Conservation (phyloP, 2,888 invertebrate genomes). For the Dolichopus griseipennis region DNA sequence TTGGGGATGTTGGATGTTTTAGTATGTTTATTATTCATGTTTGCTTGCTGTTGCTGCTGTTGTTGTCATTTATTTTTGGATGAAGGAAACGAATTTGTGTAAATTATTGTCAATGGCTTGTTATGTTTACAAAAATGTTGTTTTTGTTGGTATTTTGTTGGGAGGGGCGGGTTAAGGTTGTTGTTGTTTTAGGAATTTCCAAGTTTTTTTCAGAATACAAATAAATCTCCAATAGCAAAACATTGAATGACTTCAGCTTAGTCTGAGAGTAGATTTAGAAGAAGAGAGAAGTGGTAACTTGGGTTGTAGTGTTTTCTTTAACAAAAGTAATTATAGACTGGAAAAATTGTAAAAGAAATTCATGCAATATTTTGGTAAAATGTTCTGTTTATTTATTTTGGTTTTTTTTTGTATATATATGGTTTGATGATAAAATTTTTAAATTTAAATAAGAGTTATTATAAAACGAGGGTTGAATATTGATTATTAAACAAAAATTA, state of each 20-base stretch:
- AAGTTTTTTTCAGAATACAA: no score
- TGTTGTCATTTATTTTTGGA: not conserved
- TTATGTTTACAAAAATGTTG: not conserved
- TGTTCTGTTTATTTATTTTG: not conserved
- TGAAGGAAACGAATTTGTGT: conserved; percentile 1
- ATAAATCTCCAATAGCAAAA: no score
- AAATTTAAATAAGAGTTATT: not conserved
- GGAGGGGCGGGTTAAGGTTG: not conserved
- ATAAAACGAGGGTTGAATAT: no score
- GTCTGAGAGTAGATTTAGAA: no score
- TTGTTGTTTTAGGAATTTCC: not conserved
- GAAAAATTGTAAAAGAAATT: not conserved
- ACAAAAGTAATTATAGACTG: not conserved
- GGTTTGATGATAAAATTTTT: not conserved
- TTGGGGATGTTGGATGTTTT: not conserved
- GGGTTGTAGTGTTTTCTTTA: no score
- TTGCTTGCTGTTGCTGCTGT: not conserved
- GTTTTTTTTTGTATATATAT: not conserved
- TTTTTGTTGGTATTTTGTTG: not conserved
- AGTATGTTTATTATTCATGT: no score
- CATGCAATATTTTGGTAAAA: not conserved
- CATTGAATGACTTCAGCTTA: no score
- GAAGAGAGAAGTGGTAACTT: not conserved
- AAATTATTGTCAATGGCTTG: not conserved
- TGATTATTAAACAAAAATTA: no score